These are phyloP conservation scores for Theretra japonica DNA, from an alignment of 2,888 invertebrate species.

Conservation along the genomic window DNA sequence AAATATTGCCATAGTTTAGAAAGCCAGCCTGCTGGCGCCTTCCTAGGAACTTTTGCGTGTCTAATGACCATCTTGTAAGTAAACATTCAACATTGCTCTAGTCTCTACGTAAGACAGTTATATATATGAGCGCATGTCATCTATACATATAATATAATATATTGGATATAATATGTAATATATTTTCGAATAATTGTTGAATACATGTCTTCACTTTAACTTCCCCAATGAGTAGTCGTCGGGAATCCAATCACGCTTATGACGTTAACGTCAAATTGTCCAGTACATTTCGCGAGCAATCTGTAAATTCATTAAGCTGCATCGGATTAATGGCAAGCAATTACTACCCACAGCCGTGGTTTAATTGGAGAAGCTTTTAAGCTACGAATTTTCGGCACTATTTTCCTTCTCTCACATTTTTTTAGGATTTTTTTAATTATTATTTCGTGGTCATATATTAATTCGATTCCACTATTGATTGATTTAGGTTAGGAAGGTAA, in stretches of 20 bases:
- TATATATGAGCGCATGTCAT: too few species aligned
- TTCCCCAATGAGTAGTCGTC: not conserved
- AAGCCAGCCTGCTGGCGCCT: too few species aligned
- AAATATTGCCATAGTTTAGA: too few species aligned
- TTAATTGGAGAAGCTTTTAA: slow-evolving; percentile 4
- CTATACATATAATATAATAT: not conserved
- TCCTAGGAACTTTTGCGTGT: too few species aligned
- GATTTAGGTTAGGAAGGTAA: too few species aligned
- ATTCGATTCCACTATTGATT: too few species aligned
- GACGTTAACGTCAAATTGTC: slow-evolving; percentile 18
- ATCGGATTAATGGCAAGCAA: slow-evolving; percentile 1
- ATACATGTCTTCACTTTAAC: not conserved
- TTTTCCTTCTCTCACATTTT: not conserved
- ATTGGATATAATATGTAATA: too few species aligned
- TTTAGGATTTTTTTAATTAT: not conserved
- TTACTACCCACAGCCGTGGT: not conserved
- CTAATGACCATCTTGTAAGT: too few species aligned
- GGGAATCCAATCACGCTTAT: slow-evolving; percentile 10
- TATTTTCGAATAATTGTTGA: not conserved
- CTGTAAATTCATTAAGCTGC: not conserved
- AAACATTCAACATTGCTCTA: too few species aligned
- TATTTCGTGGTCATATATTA: not conserved
- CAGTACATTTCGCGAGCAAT: not conserved
- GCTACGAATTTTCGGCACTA: not conserved
- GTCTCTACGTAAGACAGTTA: too few species aligned